Evolutionary conservation across 2,888 invertebrate species (phyloP), one percentile per base, ranked within the genome.

Genomic region (Cephus sareptanus): DNA sequence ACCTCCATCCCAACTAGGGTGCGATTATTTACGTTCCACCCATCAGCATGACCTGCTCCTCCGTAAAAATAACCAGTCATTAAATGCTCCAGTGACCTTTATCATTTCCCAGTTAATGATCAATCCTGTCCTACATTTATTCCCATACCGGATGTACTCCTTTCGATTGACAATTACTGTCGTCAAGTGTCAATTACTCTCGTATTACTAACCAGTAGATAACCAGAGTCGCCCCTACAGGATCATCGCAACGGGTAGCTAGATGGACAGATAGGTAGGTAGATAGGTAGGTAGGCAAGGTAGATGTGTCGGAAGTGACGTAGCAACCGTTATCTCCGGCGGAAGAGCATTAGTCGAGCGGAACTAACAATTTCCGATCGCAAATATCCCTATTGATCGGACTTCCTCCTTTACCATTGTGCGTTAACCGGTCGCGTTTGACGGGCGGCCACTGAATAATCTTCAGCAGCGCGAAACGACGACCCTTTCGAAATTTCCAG

Each of bases 311-410:
- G 80, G 79, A 78, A 78, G 80, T 80, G 75, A 79, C 79, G 82
- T 80, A 77, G 79, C 77, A 76, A 80, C 83, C 84, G 84, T 86
- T 87, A 90, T 87, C 87, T 87, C 85, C 82, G 80, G 79, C 87
- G 89, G 89, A 89, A 89, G 85, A 83, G 87, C 88, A 89, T 90
- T 90, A 90, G 87, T 83, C 83, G 79, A 78, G 81, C 87, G 90
- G 90, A 90, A 87, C 85, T 87, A 84, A 87, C 88, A 90, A 91
- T 91, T 90, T 91, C 90, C 91, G 88, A 87, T 88, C 83, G 87
- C 87, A 88, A 90, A 89, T 86, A 86, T 87, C 82, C 82, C 85
- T 85, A 87, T 86, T 87, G 87, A 90, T 89, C 88, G 86, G 81
- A 86, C 87, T 85, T 87, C 87, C 89, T 83, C 85, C 86, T 88